Conservation (phyloP, 53 echinoderm and acorn worm species). For the Holothuria leucospilota region DNA sequence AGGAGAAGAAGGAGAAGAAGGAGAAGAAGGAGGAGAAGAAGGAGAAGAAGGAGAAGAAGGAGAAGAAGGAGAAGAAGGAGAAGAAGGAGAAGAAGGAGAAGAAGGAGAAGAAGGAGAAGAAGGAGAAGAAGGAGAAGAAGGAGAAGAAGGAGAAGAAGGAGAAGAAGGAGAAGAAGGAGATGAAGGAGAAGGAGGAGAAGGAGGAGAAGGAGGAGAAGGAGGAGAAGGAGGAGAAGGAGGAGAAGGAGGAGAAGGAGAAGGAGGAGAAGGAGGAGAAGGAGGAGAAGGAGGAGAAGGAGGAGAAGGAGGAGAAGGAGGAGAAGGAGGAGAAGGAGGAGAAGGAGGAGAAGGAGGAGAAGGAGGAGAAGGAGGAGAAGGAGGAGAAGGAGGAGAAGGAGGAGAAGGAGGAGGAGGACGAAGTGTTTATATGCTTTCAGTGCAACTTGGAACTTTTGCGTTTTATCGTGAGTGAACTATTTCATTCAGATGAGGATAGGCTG, state of each 20-base stretch:
- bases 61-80: no score
- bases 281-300: background rate
- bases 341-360: background rate
- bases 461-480: no score
- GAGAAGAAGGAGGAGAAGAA: constrained; percentile 7
- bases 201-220: constrained; percentile 41
- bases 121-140: background rate
- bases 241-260: background rate
- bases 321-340: background rate
- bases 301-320: background rate
- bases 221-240: background rate
- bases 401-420: no score
- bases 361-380: background rate
- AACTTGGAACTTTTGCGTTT: no score
- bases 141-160: constrained; percentile 17
- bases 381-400: no score
- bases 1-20: constrained; percentile 4
- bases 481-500: no score
- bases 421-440: no score
- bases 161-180: constrained; percentile 33
- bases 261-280: background rate
- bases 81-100: no score
- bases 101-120: no score
- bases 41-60: no score
- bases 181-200: no score